These are phyloP conservation scores for Pao palembangensis DNA, from an alignment of 2,113 vertebrate species.

Conservation along the genomic window DNA sequence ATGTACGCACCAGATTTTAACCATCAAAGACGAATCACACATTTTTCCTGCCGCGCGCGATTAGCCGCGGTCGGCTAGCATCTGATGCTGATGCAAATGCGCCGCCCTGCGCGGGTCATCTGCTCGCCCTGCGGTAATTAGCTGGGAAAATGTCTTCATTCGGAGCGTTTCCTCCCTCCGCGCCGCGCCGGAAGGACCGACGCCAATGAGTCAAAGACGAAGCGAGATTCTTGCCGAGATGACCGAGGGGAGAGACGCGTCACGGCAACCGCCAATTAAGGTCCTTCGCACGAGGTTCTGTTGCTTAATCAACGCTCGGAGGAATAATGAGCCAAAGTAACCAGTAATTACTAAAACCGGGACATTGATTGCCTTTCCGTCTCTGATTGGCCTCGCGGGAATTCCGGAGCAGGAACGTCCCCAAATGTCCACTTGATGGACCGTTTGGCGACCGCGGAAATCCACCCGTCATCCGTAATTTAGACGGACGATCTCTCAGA, in stretches of 20 bases:
- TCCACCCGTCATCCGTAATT: slow-evolving; percentile 4
- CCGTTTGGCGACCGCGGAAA: neutral
- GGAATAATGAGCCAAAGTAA: slow-evolving; percentile 57
- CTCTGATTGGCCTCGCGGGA: slow-evolving; percentile 2
- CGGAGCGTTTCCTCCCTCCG: slow-evolving; percentile 17
- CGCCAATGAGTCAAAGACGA: slow-evolving; percentile 36
- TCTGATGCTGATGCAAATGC: neutral
- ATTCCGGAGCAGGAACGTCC: neutral
- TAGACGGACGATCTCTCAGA: neutral
- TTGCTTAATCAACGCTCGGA: slow-evolving; percentile 49
- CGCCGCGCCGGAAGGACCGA: slow-evolving; percentile 15
- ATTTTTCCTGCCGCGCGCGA: no score
- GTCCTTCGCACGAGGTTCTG: slow-evolving; percentile 38
- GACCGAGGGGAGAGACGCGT: slow-evolving; percentile 21
- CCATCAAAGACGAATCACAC: no score
- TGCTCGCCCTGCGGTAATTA: slow-evolving; percentile 62
- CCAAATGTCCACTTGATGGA: slow-evolving; percentile 27
- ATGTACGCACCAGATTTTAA: no score
- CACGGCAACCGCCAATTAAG: slow-evolving; percentile 61
- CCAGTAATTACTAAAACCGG: slow-evolving; percentile 53
- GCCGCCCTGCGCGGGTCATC: slow-evolving; percentile 32
- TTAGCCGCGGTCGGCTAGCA: slow-evolving; percentile 24
- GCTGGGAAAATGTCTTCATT: slow-evolving; percentile 68
- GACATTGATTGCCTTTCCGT: slow-evolving; percentile 45
- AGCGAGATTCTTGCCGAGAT: slow-evolving; percentile 22